Percentiles rank a stretch among this genome's conserved stretches.
Evolutionary conservation across 2,888 invertebrate species (phyloP).

Genomic region (Ochropleura leucogaster): DNA sequence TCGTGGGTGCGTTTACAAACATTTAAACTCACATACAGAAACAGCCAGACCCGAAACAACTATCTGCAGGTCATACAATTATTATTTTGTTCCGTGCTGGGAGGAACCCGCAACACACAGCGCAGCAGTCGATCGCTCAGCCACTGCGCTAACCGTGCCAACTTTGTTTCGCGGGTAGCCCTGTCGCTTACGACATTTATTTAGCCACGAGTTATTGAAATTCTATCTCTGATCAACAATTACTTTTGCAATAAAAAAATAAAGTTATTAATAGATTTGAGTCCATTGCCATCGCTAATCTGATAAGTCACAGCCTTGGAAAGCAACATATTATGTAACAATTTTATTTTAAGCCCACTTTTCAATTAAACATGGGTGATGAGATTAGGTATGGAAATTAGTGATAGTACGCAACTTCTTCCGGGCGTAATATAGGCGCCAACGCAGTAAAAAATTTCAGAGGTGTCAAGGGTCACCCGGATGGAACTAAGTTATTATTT

Average conservation of each 20-base stretch:
- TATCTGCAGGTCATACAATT: no score
- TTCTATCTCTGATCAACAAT: neutral
- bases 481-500: no score
- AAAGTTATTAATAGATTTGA: slow-evolving; percentile 4
- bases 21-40: no score
- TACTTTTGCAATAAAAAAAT: neutral
- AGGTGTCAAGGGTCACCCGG: no score
- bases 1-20: no score
- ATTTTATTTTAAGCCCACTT: slow-evolving; percentile 18
- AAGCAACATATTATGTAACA: slow-evolving; percentile 6
- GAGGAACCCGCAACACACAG: no score
- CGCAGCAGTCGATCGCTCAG: no score
- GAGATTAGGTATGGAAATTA: slow-evolving; percentile 26
- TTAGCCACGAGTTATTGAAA: neutral
- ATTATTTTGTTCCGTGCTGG: no score
- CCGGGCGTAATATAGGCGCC: neutral
- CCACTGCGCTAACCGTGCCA: no score
- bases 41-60: no score
- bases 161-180: no score
- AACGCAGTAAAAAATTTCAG: neutral
- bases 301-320: slow-evolving; percentile 15
- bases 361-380: slow-evolving; percentile 24
- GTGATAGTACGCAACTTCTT: slow-evolving; percentile 23
- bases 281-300: slow-evolving; percentile 15
- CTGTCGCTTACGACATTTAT: no score